These are phyloP conservation scores for Dendropsophus ebraccatus DNA, from an alignment of 2,113 vertebrate species.

Conservation along the genomic window DNA sequence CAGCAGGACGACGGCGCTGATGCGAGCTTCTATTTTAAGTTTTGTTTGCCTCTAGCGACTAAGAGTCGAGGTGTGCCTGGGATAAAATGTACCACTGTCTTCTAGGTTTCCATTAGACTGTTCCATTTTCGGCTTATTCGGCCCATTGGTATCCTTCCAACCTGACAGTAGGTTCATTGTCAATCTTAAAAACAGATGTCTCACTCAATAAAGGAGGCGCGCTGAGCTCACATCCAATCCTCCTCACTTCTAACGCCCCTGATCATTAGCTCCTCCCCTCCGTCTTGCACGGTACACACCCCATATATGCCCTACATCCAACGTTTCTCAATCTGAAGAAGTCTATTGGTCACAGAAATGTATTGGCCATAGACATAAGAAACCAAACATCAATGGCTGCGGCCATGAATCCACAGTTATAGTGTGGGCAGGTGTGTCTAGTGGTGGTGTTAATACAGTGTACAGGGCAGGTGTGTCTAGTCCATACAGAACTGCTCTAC, in stretches of 20 bases:
- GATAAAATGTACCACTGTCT: not conserved
- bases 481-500: too few species aligned
- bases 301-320: not conserved
- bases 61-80: not conserved
- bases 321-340: too few species aligned
- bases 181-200: not conserved
- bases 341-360: too few species aligned
- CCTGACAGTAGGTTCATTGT: not conserved
- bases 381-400: too few species aligned
- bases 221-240: not conserved
- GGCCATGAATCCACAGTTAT: too few species aligned
- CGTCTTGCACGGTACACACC: not conserved
- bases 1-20: not conserved
- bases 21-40: slow-evolving; percentile 32
- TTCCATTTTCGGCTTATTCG: not conserved
- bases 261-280: too few species aligned
- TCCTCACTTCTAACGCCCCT: not conserved
- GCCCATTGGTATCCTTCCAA: not conserved
- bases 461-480: too few species aligned
- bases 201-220: not conserved
- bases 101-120: not conserved
- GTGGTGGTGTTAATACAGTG: too few species aligned
- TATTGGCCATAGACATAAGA: too few species aligned
- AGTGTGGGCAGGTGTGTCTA: too few species aligned
- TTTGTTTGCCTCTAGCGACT: not conserved